Percentiles rank a stretch among this genome's conserved stretches.
These are phyloP conservation scores for Ptychadena robeensis DNA, from an alignment of 2,797 vertebrate genomes.

Conservation along the genomic window DNA sequence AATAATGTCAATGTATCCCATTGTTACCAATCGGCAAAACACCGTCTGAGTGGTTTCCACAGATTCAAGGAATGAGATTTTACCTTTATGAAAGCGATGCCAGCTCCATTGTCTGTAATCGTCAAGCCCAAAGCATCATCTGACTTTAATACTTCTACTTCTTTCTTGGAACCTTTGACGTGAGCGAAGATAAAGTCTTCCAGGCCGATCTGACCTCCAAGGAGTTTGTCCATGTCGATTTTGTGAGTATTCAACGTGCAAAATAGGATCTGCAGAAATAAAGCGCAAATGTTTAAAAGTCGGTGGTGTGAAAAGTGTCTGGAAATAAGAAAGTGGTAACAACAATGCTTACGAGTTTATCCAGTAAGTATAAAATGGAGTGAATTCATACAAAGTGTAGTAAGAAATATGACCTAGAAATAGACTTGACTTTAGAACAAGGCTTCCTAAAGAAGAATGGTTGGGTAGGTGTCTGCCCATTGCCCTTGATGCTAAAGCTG, in stretches of 20 bases:
- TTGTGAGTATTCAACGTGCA: slow-evolving; percentile 97
- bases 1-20: not conserved
- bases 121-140: slow-evolving; percentile 93
- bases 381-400: no score
- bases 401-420: no score
- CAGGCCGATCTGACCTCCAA: slow-evolving; percentile 92
- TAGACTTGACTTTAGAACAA: no score
- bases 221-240: slow-evolving; percentile 93
- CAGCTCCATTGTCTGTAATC: slow-evolving; percentile 93
- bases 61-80: not conserved
- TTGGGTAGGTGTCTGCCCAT: no score
- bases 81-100: slow-evolving; percentile 95
- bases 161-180: slow-evolving; percentile 88
- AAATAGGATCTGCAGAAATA: slow-evolving; percentile 87
- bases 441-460: no score
- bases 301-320: no score
- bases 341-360: no score
- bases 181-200: slow-evolving; percentile 99
- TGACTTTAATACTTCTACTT: slow-evolving; percentile 87
- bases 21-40: no score
- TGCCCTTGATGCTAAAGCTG: no score
- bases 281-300: not conserved
- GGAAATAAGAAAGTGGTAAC: no score
- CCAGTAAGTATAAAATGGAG: no score
- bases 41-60: not conserved